Conservation (phyloP, 2,888 invertebrate genomes). For the Lumbricus terrestris region DNA sequence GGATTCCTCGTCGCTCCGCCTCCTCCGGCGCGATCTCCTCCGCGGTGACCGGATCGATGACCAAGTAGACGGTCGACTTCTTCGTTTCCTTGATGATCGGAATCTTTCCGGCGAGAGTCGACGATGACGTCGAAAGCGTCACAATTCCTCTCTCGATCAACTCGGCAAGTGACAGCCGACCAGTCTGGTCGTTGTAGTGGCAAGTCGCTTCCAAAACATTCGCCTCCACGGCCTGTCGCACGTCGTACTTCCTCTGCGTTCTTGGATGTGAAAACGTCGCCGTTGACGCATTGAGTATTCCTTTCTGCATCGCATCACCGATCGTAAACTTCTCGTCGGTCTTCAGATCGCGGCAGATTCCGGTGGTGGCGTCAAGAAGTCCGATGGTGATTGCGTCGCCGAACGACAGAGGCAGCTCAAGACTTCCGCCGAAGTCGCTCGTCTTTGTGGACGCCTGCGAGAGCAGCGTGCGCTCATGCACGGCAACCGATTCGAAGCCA, state of each 20-base stretch:
- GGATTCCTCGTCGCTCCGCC: constrained; percentile 72
- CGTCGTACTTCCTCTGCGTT: constrained; percentile 19
- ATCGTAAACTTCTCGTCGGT: constrained; percentile 79
- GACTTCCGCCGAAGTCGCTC: constrained; percentile 34
- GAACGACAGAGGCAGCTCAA: constrained; percentile 64
- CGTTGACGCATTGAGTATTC: constrained; percentile 52
- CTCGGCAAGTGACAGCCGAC: constrained; percentile 77
- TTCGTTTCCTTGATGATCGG: constrained; percentile 49
- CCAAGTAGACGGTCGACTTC: constrained; percentile 70
- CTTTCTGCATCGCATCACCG: constrained; percentile 70
- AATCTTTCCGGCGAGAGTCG: not conserved
- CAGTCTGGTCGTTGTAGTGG: constrained; percentile 75
- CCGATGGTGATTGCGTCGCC: constrained; percentile 76
- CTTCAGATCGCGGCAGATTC: constrained; percentile 74
- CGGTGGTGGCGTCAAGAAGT: constrained; percentile 68
- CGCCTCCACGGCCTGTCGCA: constrained; percentile 35
- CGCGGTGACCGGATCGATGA: constrained; percentile 81
- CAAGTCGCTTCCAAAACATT: constrained; percentile 36
- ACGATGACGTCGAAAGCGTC: not conserved
- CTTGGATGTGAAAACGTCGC: constrained; percentile 35
- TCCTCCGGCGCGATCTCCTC: constrained; percentile 77
- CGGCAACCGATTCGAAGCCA: constrained; percentile 37
- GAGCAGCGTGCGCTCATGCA: constrained; percentile 38
- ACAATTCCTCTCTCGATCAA: constrained; percentile 75
- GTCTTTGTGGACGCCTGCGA: constrained; percentile 28